Evolutionary conservation across 37 sponge, comb jelly and placozoan species (phyloP).

Genomic region (Cliona cf. orientalis): DNA sequence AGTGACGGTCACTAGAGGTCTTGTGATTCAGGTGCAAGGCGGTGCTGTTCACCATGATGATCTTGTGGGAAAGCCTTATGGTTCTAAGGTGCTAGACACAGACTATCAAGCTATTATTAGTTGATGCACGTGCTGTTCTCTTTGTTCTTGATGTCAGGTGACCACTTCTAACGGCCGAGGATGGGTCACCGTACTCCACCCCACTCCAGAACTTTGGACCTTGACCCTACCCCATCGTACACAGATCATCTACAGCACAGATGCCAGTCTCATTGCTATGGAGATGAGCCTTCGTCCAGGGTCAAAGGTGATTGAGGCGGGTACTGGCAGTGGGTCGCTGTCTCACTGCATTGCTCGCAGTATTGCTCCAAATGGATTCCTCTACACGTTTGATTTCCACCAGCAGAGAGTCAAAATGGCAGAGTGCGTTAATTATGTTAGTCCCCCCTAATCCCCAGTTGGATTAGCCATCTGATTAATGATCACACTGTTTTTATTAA

Average conservation of each 20-base stretch:
- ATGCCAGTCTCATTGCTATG: slow-evolving; percentile 81
- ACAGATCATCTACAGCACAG: slow-evolving; percentile 93
- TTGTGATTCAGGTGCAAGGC: slow-evolving; percentile 75
- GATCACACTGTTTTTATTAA: not conserved
- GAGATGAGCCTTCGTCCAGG: slow-evolving; percentile 91
- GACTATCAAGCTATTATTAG: not conserved
- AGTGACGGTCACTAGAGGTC: slow-evolving; percentile 62
- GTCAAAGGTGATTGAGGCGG: slow-evolving; percentile 83
- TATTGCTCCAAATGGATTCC: slow-evolving; percentile 90
- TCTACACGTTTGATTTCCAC: slow-evolving; percentile 97
- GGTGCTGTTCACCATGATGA: slow-evolving; percentile 81
- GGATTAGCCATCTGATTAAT: not conserved
- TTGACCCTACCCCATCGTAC: slow-evolving; percentile 94
- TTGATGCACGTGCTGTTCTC: not conserved
- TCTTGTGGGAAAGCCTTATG: slow-evolving; percentile 89
- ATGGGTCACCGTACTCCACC: slow-evolving; percentile 79
- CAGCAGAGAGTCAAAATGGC: slow-evolving; percentile 80
- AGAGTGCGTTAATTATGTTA: slow-evolving; percentile 36
- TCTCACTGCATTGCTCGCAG: slow-evolving; percentile 92
- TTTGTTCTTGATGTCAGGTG: slow-evolving; percentile 48
- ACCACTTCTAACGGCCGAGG: slow-evolving; percentile 74
- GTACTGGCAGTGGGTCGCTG: slow-evolving; percentile 96
- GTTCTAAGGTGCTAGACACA: slow-evolving; percentile 58
- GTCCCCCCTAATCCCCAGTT: not conserved
- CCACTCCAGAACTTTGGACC: slow-evolving; percentile 98